Evolutionary conservation across 2,797 vertebrate species (phyloP).

Genomic region (Hozukius guyotensis): DNA sequence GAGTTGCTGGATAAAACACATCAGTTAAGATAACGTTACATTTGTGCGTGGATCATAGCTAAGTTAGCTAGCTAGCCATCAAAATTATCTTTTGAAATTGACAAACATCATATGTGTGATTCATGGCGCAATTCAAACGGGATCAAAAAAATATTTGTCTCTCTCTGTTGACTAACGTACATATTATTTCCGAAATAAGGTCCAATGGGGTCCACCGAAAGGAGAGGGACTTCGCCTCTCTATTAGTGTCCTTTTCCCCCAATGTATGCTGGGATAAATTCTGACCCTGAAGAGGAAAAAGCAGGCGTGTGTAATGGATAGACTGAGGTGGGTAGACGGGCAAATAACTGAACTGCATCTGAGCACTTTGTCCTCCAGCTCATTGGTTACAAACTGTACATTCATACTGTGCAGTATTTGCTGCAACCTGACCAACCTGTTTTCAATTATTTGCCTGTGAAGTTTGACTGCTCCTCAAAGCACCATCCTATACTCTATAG

Average conservation of each 20-base stretch:
- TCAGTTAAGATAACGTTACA: too few species aligned
- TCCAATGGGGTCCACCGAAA: too few species aligned
- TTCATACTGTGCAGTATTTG: not conserved
- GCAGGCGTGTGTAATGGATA: not conserved
- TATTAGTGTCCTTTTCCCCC: not conserved
- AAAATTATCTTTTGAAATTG: too few species aligned
- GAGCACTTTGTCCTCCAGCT: not conserved
- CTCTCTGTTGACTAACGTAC: too few species aligned
- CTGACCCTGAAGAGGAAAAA: not conserved
- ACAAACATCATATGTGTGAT: too few species aligned
- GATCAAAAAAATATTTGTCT: too few species aligned
- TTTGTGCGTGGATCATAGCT: too few species aligned
- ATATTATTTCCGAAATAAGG: too few species aligned
- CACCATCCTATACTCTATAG: constrained; percentile 8
- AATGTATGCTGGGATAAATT: not conserved
- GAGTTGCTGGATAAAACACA: too few species aligned
- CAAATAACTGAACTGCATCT: not conserved
- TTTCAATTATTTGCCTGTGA: constrained; percentile 24
- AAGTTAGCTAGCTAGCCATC: too few species aligned
- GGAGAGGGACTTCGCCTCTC: too few species aligned
- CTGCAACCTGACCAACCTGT: not conserved
- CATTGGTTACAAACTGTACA: not conserved
- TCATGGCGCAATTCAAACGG: too few species aligned
- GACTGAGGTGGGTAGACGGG: not conserved
- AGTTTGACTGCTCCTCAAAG: constrained; percentile 31